A percentile compares a stretch with the other conserved stretches of the same genome.
Evolutionary conservation across 2,113 vertebrate genomes (phyloP).

Genomic region (Eptesicus fuscus): DNA sequence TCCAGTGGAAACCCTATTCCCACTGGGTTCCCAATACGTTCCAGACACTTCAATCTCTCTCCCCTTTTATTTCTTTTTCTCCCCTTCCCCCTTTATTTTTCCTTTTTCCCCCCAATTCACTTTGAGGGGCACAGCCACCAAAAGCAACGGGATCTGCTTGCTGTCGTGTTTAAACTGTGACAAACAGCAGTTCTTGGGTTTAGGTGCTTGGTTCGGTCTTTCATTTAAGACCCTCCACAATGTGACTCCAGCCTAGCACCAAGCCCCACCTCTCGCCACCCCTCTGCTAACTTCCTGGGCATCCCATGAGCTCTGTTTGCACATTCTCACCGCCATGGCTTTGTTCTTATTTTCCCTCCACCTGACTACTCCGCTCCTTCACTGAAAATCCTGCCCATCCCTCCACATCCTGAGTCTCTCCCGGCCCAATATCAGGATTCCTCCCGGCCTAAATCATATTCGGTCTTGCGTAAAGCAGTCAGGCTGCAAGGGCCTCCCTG

Average conservation of each 20-base stretch:
- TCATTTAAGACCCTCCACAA: background rate
- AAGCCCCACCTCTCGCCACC: too few species aligned
- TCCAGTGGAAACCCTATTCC: background rate
- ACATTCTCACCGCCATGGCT: too few species aligned
- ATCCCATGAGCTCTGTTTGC: background rate
- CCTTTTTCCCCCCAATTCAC: too few species aligned
- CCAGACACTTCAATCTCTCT: background rate
- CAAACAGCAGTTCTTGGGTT: background rate
- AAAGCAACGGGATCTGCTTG: background rate
- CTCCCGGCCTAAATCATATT: background rate
- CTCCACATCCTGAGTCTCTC: fast-evolving
- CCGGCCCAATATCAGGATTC: background rate
- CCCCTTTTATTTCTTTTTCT: background rate
- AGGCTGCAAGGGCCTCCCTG: background rate
- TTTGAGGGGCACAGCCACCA: background rate
- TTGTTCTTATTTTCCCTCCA: background rate
- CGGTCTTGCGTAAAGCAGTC: too few species aligned
- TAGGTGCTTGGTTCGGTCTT: background rate
- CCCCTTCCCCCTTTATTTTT: background rate
- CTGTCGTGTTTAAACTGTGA: background rate
- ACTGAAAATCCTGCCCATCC: background rate
- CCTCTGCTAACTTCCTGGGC: background rate
- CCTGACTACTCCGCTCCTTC: background rate
- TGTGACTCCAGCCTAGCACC: too few species aligned
- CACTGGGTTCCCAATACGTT: background rate